A percentile compares a stretch with the other conserved stretches of the same genome.
phyloP scores from a whole-genome alignment of 2,113 vertebrate species.

The Strigops habroptila region DNA sequence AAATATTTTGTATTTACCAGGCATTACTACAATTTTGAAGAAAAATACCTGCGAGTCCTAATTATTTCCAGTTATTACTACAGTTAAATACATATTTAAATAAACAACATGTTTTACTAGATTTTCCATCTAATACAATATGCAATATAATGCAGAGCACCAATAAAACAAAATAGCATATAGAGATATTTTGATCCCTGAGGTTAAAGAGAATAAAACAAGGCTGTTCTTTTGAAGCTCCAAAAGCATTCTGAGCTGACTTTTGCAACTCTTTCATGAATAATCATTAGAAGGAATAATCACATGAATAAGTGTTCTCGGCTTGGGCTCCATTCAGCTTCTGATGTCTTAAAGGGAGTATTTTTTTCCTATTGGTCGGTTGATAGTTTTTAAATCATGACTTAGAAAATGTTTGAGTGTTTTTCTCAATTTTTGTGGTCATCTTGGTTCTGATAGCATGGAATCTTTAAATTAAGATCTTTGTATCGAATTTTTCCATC shows the following conservation, averaged over 20 bases:
- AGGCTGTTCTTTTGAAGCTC: constrained; percentile 27
- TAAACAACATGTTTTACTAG: constrained; percentile 48
- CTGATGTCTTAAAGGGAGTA: not conserved
- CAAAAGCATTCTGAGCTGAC: not conserved
- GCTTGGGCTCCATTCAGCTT: not conserved
- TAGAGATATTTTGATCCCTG: constrained; percentile 53
- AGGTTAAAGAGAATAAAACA: constrained; percentile 43
- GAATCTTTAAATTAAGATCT: not conserved
- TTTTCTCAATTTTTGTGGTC: not conserved
- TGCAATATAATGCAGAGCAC: constrained; percentile 2
- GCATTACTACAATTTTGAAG: not conserved
- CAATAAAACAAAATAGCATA: constrained; percentile 2
- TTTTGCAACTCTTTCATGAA: constrained; percentile 27
- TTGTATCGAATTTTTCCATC: not conserved
- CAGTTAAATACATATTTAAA: constrained; percentile 26
- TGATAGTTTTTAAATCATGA: not conserved
- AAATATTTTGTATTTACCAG: not conserved
- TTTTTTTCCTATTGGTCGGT: not conserved
- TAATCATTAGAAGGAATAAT: constrained; percentile 9
- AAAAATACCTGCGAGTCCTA: constrained; percentile 19
- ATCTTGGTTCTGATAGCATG: not conserved
- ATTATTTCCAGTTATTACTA: constrained; percentile 29
- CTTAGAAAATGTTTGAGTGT: not conserved
- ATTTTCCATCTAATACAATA: constrained; percentile 28
- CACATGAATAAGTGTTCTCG: not conserved